Evolutionary conservation across 2,113 vertebrate genomes (phyloP).

Genomic region (Rhinolophus ferrumequinum): DNA sequence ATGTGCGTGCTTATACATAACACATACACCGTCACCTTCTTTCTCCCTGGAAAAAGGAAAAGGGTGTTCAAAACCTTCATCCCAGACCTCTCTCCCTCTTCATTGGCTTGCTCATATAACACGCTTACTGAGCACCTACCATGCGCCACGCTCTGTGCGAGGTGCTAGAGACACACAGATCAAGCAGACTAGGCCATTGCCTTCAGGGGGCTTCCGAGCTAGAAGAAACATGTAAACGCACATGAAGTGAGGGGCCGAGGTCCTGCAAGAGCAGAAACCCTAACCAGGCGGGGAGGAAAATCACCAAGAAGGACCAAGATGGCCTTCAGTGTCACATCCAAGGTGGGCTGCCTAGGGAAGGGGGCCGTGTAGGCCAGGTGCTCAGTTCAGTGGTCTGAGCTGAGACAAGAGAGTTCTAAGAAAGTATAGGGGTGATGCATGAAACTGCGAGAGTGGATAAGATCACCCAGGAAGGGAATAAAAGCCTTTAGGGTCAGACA

Average conservation of each 20-base stretch:
- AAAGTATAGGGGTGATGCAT: neutral
- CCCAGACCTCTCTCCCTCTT: neutral
- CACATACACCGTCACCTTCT: neutral
- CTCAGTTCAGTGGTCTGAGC: neutral
- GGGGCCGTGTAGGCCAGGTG: neutral
- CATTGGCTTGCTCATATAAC: neutral
- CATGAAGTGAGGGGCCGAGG: neutral
- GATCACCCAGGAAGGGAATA: neutral
- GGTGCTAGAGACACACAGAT: neutral
- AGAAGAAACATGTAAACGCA: neutral
- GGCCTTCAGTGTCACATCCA: neutral
- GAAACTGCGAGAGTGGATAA: neutral
- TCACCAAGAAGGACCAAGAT: neutral
- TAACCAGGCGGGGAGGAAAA: neutral
- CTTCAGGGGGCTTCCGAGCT: neutral
- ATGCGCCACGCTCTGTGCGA: neutral
- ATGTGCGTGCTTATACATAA: neutral
- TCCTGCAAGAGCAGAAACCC: neutral
- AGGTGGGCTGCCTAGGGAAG: neutral
- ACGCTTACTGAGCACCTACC: neutral
- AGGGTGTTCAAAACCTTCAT: neutral
- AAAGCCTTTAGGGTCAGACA: neutral
- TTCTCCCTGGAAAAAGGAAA: constrained; percentile 4
- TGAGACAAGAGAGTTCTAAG: constrained; percentile 38
- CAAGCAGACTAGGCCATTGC: neutral